A percentile compares a stretch with the other conserved stretches of the same genome.
These are phyloP conservation scores for Hemaris fuciformis DNA, from an alignment of 2,888 invertebrate species.

Conservation along the genomic window DNA sequence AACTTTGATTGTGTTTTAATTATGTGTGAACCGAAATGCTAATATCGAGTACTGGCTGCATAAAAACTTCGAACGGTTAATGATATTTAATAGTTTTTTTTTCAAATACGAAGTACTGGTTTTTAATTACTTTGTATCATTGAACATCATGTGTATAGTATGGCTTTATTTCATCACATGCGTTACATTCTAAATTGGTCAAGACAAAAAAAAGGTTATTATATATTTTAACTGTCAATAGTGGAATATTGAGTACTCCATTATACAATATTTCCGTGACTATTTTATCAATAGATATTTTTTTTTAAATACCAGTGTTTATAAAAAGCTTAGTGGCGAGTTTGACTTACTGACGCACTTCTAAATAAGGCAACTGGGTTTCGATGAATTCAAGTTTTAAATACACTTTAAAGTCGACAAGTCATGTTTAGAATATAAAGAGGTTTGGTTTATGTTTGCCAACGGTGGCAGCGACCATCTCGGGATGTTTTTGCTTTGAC, in stretches of 20 bases:
- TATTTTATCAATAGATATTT: too few species aligned
- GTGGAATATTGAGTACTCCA: too few species aligned
- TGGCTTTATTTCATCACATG: not conserved
- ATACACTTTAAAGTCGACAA: slow-evolving; percentile 18
- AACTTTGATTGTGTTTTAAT: not conserved
- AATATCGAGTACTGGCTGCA: slow-evolving; percentile 12
- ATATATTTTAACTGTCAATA: not conserved
- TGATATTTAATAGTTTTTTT: not conserved
- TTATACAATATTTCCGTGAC: too few species aligned
- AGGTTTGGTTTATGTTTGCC: slow-evolving; percentile 32
- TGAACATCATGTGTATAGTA: not conserved
- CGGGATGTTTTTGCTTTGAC: slow-evolving; percentile 42
- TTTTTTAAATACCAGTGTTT: too few species aligned
- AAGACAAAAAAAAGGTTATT: too few species aligned
- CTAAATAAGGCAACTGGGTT: slow-evolving; percentile 4
- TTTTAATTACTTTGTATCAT: not conserved
- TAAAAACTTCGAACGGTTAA: slow-evolving; percentile 17
- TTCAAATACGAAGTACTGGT: not conserved
- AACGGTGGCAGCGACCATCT: slow-evolving; percentile 27
- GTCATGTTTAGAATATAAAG: slow-evolving; percentile 40
- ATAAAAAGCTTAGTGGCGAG: not conserved
- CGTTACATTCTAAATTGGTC: not conserved
- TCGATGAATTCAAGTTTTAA: slow-evolving; percentile 9
- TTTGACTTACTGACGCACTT: slow-evolving; percentile 16
- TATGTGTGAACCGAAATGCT: slow-evolving; percentile 11